A percentile compares a stretch with the other conserved stretches of the same genome.
Evolutionary conservation across 2,888 invertebrate species (phyloP).

Genomic region (Ophonus ardosiacus): DNA sequence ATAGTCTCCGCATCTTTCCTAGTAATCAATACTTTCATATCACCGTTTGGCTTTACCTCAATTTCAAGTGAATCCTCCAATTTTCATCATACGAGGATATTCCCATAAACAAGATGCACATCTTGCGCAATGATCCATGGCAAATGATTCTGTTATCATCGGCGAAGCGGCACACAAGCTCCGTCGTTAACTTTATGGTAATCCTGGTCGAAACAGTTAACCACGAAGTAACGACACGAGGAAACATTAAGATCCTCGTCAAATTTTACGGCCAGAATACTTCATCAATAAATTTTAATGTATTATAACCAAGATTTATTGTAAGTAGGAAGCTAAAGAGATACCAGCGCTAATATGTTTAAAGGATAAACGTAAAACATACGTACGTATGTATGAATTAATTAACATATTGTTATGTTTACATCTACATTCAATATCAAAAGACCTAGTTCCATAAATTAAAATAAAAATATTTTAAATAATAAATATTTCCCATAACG

Average conservation of each 20-base stretch:
- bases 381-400: too few relatives aligned
- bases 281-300: constrained; percentile 7
- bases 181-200: not conserved
- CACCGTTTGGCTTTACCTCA: not conserved
- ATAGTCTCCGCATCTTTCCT: not conserved
- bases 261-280: constrained; percentile 22
- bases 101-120: not conserved
- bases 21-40: not conserved
- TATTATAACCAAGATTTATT: not conserved
- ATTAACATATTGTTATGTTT: too few relatives aligned
- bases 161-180: not conserved
- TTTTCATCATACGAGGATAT: not conserved
- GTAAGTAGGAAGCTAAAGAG: not conserved
- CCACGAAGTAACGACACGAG: constrained; percentile 12
- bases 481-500: too few relatives aligned
- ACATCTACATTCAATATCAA: too few relatives aligned
- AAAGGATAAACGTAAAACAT: too few relatives aligned
- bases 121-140: not conserved
- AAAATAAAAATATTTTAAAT: too few relatives aligned
- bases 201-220: not conserved
- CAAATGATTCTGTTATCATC: not conserved
- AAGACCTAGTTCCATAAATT: too few relatives aligned
- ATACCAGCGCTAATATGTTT: not conserved
- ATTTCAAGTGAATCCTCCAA: not conserved
- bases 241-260: constrained; percentile 16